Conservation (phyloP, 2,888 invertebrate genomes). For the Sarcophaga variegata region DNA sequence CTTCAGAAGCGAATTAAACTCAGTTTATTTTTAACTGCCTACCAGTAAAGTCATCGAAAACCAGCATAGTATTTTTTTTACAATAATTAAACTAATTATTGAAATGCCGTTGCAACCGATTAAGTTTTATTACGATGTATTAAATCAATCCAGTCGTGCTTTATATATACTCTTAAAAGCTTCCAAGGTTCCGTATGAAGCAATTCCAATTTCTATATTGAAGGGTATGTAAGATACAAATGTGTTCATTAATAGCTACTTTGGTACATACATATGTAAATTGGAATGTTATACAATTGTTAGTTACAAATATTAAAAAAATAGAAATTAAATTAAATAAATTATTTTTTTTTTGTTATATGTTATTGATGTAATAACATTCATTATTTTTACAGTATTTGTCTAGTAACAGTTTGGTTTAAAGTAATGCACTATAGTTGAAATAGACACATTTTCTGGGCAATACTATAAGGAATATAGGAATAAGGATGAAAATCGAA, state of each 20-base stretch:
- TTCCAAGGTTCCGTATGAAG: conserved; percentile 86
- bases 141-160: conserved; percentile 90
- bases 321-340: too few relatives aligned
- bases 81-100: not conserved
- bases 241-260: not conserved
- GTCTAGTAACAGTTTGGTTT: too few relatives aligned
- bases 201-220: conserved; percentile 84
- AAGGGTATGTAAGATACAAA: conserved; percentile 83
- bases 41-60: conserved; percentile 35
- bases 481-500: too few relatives aligned
- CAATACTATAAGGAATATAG: too few relatives aligned
- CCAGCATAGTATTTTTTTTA: not conserved
- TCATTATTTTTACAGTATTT: too few relatives aligned
- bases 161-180: conserved; percentile 87
- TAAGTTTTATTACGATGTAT: conserved; percentile 87
- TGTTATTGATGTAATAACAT: too few relatives aligned
- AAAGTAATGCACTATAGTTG: too few relatives aligned
- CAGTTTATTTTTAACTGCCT: conserved; percentile 70
- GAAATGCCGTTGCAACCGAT: conserved; percentile 81
- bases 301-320: too few relatives aligned
- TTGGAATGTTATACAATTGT: too few relatives aligned
- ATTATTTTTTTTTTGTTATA: too few relatives aligned
- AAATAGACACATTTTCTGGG: too few relatives aligned
- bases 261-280: too few relatives aligned
- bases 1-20: conserved; percentile 64